These are phyloP conservation scores for Coregonus sp. DNA, from an alignment of 2,797 vertebrate genomes.

Conservation along the genomic window DNA sequence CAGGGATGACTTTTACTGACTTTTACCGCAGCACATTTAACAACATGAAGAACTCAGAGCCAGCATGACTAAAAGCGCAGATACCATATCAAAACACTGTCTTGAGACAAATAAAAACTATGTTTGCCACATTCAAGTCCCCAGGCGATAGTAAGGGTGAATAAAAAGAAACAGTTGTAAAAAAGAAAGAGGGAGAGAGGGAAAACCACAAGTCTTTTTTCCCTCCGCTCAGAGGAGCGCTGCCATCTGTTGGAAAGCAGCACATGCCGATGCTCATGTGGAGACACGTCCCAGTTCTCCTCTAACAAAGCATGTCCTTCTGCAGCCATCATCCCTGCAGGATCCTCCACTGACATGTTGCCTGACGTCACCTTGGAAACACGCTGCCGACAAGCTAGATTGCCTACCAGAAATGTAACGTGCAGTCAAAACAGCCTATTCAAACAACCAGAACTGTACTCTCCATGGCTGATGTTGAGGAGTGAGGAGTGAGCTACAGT, in stretches of 20 bases:
- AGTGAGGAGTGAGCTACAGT: constrained; percentile 38
- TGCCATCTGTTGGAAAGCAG: constrained; percentile 69
- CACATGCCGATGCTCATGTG: constrained; percentile 64
- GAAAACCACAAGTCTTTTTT: constrained; percentile 36
- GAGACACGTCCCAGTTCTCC: constrained; percentile 61
- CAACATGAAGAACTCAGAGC: constrained; percentile 37
- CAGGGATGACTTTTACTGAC: constrained; percentile 46
- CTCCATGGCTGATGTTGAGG: constrained; percentile 25
- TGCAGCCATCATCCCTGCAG: constrained; percentile 46
- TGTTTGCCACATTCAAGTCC: constrained; percentile 57
- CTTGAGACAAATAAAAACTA: constrained; percentile 61
- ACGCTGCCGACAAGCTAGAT: constrained; percentile 33
- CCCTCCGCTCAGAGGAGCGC: constrained; percentile 53
- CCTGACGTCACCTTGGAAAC: constrained; percentile 58
- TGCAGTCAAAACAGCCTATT: constrained; percentile 32
- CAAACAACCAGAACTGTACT: not conserved
- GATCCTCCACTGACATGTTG: constrained; percentile 47
- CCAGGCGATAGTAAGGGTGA: constrained; percentile 45
- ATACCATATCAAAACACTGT: constrained; percentile 51
- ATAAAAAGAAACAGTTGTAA: constrained; percentile 58
- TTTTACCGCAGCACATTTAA: constrained; percentile 35
- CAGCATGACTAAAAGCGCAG: constrained; percentile 52
- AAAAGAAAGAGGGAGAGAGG: constrained; percentile 48
- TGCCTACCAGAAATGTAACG: constrained; percentile 11
- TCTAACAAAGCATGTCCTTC: constrained; percentile 62